Conservation (phyloP, 1,140 invertebrate genomes). For the Spodoptera litura region DNA sequence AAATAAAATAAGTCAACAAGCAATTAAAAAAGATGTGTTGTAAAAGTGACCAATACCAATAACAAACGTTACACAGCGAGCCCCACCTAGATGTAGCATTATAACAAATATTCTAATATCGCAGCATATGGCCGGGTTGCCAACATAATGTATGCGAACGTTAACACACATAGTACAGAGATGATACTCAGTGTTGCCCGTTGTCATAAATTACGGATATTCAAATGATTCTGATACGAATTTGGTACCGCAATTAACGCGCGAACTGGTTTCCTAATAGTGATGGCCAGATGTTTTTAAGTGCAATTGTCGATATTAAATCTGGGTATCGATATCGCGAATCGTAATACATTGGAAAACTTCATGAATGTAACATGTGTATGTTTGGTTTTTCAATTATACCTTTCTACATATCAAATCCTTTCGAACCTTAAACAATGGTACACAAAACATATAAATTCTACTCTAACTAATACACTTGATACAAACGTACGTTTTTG, state of each 20-base stretch:
- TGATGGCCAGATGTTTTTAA: conserved; percentile 53
- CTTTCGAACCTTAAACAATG: too few relatives aligned
- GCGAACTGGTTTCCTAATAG: conserved; percentile 76
- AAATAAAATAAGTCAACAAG: too few relatives aligned
- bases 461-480: too few relatives aligned
- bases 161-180: conserved; percentile 77
- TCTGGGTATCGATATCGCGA: not conserved
- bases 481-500: too few relatives aligned
- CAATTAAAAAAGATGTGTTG: too few relatives aligned
- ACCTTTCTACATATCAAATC: too few relatives aligned
- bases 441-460: too few relatives aligned
- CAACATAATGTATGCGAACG: conserved; percentile 69
- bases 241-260: conserved; percentile 84
- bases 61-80: not conserved
- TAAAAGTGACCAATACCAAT: not conserved
- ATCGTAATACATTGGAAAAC: not conserved
- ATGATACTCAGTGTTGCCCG: conserved; percentile 70
- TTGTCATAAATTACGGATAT: conserved; percentile 82
- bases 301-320: conserved; percentile 32
- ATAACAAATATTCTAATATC: conserved; percentile 25
- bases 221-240: conserved; percentile 82
- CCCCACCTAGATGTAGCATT: conserved; percentile 1
- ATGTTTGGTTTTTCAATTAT: too few relatives aligned
- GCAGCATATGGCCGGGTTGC: conserved; percentile 31
- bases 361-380: too few relatives aligned